These are phyloP conservation scores for Papilio polyxenes DNA, from an alignment of 1,140 invertebrate species.

Conservation along the genomic window DNA sequence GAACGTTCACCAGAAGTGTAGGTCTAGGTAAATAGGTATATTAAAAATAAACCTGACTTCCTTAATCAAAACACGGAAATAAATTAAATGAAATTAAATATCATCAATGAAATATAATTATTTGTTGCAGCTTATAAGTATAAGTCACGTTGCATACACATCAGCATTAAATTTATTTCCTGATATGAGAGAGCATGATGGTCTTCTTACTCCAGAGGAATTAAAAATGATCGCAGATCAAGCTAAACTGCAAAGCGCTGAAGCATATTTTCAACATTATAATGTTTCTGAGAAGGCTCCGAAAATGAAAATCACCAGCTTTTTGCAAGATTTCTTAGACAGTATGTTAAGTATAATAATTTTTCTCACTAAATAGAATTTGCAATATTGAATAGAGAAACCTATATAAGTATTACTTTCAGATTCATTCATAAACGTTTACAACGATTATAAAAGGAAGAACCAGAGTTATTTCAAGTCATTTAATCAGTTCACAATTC, in stretches of 20 bases:
- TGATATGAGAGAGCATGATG: constrained; percentile 72
- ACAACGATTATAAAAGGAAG: constrained; percentile 59
- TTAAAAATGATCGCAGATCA: constrained; percentile 56
- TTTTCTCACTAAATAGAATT: neutral
- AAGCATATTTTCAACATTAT: constrained; percentile 61
- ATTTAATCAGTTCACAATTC: constrained; percentile 61
- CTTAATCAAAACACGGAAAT: neutral
- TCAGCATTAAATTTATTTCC: constrained; percentile 71
- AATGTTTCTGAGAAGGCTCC: constrained; percentile 48
- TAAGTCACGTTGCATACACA: constrained; percentile 69
- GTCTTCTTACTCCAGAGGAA: constrained; percentile 60
- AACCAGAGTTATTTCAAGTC: constrained; percentile 69
- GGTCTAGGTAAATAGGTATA: too few species aligned
- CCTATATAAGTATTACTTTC: constrained; percentile 40
- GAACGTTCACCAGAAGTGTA: too few species aligned
- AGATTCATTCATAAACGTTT: constrained; percentile 77
- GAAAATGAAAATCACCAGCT: constrained; percentile 58
- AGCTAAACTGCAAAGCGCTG: constrained; percentile 57
- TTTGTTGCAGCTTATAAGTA: constrained; percentile 66
- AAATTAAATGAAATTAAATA: neutral
- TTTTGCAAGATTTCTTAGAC: constrained; percentile 65
- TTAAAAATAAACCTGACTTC: too few species aligned
- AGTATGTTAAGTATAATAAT: constrained; percentile 46
- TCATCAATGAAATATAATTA: constrained; percentile 26
- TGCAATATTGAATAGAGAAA: neutral